phyloP scores from a whole-genome alignment of 2,113 vertebrate genomes.

The Dunckerocampus dactyliophorus region DNA sequence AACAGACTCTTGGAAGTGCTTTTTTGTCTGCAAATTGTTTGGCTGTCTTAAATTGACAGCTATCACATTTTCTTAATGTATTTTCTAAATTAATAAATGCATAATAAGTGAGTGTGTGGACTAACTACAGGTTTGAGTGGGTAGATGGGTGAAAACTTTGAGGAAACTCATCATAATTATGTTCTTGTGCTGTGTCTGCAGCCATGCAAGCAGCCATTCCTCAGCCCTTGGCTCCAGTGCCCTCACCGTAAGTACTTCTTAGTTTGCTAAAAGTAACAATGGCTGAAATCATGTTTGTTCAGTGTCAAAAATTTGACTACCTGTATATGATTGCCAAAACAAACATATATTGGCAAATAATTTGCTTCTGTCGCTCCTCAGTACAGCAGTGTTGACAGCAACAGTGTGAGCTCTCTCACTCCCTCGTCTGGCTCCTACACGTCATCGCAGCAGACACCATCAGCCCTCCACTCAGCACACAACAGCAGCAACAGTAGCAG shows the following conservation, averaged over 20 bases:
- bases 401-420: slow-evolving; percentile 71
- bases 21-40: slow-evolving; percentile 1
- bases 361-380: slow-evolving; percentile 38
- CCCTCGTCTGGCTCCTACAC: slow-evolving; percentile 78
- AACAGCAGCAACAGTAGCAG: slow-evolving; percentile 70
- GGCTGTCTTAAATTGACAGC: background rate
- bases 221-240: slow-evolving; percentile 78
- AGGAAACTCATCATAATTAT: slow-evolving; percentile 10
- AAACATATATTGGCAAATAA: too few species aligned
- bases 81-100: background rate
- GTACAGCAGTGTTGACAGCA: slow-evolving; percentile 83
- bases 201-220: slow-evolving; percentile 81
- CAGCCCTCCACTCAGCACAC: slow-evolving; percentile 60
- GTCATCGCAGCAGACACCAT: slow-evolving; percentile 65
- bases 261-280: background rate
- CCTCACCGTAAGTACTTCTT: slow-evolving; percentile 76
- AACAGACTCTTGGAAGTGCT: background rate
- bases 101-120: background rate
- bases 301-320: too few species aligned
- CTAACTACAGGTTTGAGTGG: background rate
- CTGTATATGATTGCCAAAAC: too few species aligned
- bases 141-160: background rate
- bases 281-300: background rate
- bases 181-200: slow-evolving; percentile 65
- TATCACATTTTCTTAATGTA: background rate